phyloP scores from a whole-genome alignment of 1,140 invertebrate species.

The Pseudoatta argentina region DNA sequence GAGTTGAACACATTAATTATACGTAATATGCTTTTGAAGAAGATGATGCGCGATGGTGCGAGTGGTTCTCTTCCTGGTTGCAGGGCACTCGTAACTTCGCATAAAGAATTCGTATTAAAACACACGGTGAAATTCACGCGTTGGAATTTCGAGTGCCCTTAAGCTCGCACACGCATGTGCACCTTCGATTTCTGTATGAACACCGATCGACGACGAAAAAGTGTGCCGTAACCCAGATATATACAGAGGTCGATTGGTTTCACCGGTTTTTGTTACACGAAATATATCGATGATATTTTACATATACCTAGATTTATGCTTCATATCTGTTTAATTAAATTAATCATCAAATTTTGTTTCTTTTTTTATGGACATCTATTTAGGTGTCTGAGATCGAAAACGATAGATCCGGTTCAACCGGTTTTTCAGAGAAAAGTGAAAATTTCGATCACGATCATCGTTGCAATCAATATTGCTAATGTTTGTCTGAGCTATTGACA shows the following conservation, averaged over 20 bases:
- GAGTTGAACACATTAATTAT: constrained; percentile 40
- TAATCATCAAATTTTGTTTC: not conserved
- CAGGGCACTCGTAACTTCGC: not conserved
- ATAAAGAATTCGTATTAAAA: constrained; percentile 16
- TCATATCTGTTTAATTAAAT: not conserved
- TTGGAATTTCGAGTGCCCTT: not conserved
- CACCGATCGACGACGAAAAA: constrained; percentile 63
- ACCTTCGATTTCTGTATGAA: constrained; percentile 48
- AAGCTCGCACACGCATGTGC: not conserved
- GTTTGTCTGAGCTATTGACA: not conserved
- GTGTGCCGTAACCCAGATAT: constrained; percentile 76
- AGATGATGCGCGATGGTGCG: not conserved
- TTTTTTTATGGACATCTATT: not conserved
- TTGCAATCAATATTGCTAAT: not conserved
- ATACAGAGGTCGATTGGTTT: constrained; percentile 67
- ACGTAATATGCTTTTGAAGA: constrained; percentile 41
- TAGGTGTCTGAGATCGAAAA: not conserved
- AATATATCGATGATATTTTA: not conserved
- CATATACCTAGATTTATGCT: not conserved
- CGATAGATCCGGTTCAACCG: constrained; percentile 45
- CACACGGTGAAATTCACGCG: constrained; percentile 16
- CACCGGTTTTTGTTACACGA: constrained; percentile 41
- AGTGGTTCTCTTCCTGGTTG: constrained; percentile 12
- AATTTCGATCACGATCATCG: constrained; percentile 6
- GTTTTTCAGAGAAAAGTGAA: constrained; percentile 68